Evolutionary conservation across 2,888 invertebrate genomes (phyloP).

Genomic region (Lordiphosa fenestrarum): DNA sequence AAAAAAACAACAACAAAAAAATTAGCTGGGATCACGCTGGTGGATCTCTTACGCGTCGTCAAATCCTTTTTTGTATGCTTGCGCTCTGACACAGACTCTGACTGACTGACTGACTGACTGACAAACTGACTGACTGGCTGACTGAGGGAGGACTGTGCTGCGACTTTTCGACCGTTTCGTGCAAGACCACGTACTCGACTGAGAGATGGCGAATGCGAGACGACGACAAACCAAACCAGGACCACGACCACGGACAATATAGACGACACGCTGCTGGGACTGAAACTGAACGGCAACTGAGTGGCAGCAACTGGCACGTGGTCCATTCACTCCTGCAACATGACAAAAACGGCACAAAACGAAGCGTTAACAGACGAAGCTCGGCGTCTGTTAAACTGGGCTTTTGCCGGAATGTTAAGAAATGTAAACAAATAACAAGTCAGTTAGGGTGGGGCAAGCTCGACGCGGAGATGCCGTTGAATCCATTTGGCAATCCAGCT

Average conservation of each 20-base stretch:
- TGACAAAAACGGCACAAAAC: slow-evolving; percentile 5
- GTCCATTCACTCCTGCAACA: slow-evolving; percentile 4
- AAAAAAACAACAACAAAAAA: too few species aligned
- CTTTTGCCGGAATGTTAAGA: slow-evolving; percentile 3
- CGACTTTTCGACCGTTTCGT: slow-evolving; percentile 46
- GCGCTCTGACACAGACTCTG: too few species aligned
- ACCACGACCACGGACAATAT: slow-evolving; percentile 13
- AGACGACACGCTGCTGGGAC: slow-evolving; percentile 8
- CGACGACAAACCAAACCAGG: slow-evolving; percentile 6
- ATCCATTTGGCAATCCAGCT: too few species aligned
- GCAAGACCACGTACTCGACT: slow-evolving; percentile 63
- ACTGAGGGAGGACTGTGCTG: not conserved
- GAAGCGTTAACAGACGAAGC: slow-evolving; percentile 6
- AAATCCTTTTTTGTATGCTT: too few species aligned
- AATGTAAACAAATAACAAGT: slow-evolving; percentile 9
- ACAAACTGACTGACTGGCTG: not conserved
- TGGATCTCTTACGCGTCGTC: too few species aligned
- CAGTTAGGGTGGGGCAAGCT: too few species aligned
- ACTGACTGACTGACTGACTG: too few species aligned
- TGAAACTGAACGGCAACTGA: slow-evolving; percentile 9
- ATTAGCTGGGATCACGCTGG: too few species aligned
- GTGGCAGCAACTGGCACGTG: slow-evolving; percentile 7
- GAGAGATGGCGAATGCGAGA: slow-evolving; percentile 31
- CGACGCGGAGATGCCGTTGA: too few species aligned
- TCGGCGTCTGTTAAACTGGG: not conserved